phyloP scores from a whole-genome alignment of 1,140 invertebrate species.

The Drosophila aff. region DNA sequence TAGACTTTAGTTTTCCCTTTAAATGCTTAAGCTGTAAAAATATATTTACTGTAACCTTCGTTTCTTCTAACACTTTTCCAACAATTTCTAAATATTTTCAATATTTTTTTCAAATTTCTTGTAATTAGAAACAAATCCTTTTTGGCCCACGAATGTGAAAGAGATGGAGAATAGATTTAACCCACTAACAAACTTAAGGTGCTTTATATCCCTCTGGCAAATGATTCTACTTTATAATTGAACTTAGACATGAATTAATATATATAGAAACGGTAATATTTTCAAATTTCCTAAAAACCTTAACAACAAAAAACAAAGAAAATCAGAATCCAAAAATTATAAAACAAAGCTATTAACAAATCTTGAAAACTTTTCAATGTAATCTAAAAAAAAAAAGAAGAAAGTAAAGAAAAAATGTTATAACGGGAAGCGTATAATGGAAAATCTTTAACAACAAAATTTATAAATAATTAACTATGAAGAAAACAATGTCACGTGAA shows the following conservation, averaged over 20 bases:
- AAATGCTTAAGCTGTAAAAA: neutral
- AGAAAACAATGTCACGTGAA: conserved; percentile 28
- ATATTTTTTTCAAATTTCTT: neutral
- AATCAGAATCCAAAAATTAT: conserved; percentile 18
- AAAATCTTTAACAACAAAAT: conserved; percentile 23
- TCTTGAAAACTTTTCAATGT: conserved; percentile 38
- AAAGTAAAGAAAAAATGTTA: conserved; percentile 8
- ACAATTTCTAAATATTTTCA: neutral
- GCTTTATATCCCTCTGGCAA: conserved; percentile 23
- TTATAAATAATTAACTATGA: conserved; percentile 28
- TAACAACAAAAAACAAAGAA: neutral
- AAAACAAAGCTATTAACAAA: conserved; percentile 30
- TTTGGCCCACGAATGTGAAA: conserved; percentile 8
- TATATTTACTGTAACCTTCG: neutral
- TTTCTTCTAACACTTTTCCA: too few species aligned
- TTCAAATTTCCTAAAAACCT: conserved; percentile 30
- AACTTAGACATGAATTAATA: conserved; percentile 22
- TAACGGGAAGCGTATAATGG: conserved; percentile 1
- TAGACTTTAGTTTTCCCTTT: neutral
- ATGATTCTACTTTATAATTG: conserved; percentile 22
- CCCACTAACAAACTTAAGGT: neutral
- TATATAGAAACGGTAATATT: conserved; percentile 45
- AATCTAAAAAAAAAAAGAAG: conserved; percentile 23
- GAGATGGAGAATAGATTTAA: neutral
- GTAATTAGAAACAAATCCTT: too few species aligned